These are phyloP conservation scores for Samia ricini DNA, from an alignment of 1,140 invertebrate genomes.

Conservation along the genomic window DNA sequence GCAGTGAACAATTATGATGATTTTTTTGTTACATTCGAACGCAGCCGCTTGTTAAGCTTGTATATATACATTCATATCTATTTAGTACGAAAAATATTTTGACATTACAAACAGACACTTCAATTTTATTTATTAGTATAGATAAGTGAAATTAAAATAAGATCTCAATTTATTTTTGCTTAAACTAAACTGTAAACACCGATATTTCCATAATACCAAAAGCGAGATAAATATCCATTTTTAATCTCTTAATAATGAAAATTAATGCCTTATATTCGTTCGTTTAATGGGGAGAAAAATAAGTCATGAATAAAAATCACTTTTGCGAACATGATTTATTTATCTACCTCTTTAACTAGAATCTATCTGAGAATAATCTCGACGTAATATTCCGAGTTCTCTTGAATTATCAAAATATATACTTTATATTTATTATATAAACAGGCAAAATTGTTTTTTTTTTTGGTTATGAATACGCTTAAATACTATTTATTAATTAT, in stretches of 20 bases:
- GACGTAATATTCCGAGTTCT: neutral
- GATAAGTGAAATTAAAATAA: neutral
- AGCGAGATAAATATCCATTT: neutral
- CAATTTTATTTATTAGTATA: too few species aligned
- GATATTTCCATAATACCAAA: neutral
- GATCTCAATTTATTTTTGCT: neutral
- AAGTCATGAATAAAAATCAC: too few species aligned
- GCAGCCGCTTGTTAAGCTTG: too few species aligned
- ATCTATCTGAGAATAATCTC: neutral
- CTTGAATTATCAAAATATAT: neutral
- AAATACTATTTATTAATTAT: too few species aligned
- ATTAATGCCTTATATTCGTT: conserved; percentile 16
- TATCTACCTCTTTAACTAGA: neutral
- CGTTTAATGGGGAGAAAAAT: conserved; percentile 8
- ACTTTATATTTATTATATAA: too few species aligned
- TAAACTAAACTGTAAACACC: neutral
- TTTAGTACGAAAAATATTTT: too few species aligned
- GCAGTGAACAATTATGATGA: too few species aligned
- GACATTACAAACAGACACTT: too few species aligned
- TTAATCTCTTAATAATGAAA: conserved; percentile 20
- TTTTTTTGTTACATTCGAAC: too few species aligned
- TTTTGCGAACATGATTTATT: conserved; percentile 23
- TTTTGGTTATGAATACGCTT: too few species aligned
- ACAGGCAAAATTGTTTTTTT: too few species aligned
- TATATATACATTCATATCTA: too few species aligned